Evolutionary conservation across 2,113 vertebrate species (phyloP).

Genomic region (Variabilichromis moorii): DNA sequence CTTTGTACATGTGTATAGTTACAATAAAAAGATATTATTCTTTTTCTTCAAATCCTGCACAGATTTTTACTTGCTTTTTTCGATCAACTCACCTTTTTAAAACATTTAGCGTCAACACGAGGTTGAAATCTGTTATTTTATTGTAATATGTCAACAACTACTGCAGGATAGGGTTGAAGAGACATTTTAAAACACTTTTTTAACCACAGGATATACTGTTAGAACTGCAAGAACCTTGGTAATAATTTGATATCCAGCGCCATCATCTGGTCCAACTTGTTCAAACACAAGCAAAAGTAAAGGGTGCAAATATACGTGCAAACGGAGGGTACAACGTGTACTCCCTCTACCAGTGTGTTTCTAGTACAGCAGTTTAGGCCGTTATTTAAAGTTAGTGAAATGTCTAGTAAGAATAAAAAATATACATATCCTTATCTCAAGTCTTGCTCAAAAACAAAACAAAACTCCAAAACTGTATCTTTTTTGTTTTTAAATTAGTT

Average conservation of each 20-base stretch:
- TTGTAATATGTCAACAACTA: not conserved
- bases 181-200: not conserved
- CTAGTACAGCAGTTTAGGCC: not conserved
- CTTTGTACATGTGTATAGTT: not conserved
- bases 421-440: not conserved
- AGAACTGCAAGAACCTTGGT: not conserved
- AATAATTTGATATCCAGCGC: not conserved
- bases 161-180: not conserved
- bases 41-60: not conserved
- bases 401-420: not conserved
- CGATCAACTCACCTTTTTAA: not conserved
- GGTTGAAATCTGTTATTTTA: not conserved
- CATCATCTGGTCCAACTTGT: not conserved
- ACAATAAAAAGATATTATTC: not conserved
- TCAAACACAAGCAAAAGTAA: not conserved
- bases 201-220: not conserved
- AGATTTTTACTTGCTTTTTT: not conserved
- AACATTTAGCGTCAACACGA: not conserved
- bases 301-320: not conserved
- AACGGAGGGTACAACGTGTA: not conserved
- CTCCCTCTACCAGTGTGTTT: not conserved
- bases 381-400: not conserved
- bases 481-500: not conserved
- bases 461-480: not conserved
- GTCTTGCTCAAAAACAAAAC: not conserved